Conservation (phyloP, 2,888 invertebrate species). For the Chaitophorus viminalis region DNA sequence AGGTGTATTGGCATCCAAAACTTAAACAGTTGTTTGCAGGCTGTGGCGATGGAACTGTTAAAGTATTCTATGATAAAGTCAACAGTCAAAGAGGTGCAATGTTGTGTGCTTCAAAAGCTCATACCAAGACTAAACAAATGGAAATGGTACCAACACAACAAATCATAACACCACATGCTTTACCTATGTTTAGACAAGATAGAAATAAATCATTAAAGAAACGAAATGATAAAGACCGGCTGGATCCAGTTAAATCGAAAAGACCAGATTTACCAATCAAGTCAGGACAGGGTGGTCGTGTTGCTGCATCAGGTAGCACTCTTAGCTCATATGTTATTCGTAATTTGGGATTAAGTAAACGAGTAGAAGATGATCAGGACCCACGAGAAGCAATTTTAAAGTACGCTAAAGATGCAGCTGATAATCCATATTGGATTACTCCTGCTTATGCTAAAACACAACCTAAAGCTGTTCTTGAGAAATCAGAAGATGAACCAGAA, state of each 20-base stretch:
- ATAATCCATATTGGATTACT: conserved; percentile 96
- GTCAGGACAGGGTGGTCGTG: conserved; percentile 86
- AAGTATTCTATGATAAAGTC: conserved; percentile 90
- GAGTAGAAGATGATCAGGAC: conserved; percentile 89
- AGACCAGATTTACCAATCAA: conserved; percentile 88
- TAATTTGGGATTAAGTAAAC: conserved; percentile 91
- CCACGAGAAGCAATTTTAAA: conserved; percentile 94
- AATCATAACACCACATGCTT: conserved; percentile 94
- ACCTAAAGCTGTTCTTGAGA: conserved; percentile 79
- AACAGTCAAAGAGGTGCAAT: conserved; percentile 90
- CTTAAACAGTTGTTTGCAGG: conserved; percentile 96
- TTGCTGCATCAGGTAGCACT: conserved; percentile 94
- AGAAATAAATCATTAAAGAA: conserved; percentile 88
- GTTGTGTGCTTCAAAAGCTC: conserved; percentile 84
- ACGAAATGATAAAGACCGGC: conserved; percentile 88
- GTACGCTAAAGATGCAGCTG: conserved; percentile 93
- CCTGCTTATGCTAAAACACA: conserved; percentile 92
- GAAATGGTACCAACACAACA: conserved; percentile 91
- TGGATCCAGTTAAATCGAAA: conserved; percentile 85
- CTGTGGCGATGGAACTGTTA: conserved; percentile 88
- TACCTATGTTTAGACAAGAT: conserved; percentile 94
- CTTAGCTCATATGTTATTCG: conserved; percentile 96
- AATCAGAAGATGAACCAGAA: conserved; percentile 47
- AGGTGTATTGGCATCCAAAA: conserved; percentile 95
- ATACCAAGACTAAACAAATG: conserved; percentile 81